Evolutionary conservation across 2,113 vertebrate species (phyloP).

Genomic region (Recurvirostra avosetta): DNA sequence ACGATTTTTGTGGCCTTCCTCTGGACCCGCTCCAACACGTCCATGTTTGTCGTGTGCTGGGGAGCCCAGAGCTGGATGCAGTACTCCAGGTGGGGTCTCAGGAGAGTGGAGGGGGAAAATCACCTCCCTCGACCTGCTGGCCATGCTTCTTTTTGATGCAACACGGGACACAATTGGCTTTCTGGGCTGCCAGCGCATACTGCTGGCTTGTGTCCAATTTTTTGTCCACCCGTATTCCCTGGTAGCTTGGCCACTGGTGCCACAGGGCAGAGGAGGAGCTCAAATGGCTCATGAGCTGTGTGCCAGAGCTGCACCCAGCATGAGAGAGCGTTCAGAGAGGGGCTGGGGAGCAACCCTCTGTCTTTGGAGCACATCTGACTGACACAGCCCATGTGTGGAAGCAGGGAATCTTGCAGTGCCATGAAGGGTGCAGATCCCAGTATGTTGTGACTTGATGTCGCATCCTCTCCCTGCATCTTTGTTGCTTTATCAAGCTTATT

Average conservation of each 20-base stretch:
- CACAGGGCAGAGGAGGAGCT: background rate
- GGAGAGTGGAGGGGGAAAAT: background rate
- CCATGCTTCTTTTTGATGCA: fast-evolving
- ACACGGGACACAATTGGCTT: background rate
- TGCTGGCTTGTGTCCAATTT: fast-evolving
- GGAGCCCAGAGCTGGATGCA: fast-evolving
- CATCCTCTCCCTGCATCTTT: background rate
- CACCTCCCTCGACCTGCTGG: background rate
- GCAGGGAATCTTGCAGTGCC: fast-evolving
- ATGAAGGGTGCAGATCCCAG: background rate
- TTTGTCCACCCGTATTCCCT: background rate
- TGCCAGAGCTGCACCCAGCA: background rate
- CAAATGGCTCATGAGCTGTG: fast-evolving
- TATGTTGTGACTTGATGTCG: fast-evolving
- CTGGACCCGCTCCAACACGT: background rate
- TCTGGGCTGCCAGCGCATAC: background rate
- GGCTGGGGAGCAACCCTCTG: fast-evolving
- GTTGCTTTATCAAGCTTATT: background rate
- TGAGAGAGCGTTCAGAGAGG: background rate
- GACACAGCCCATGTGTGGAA: fast-evolving
- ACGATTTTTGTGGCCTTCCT: background rate
- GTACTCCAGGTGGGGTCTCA: background rate
- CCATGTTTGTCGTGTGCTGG: fast-evolving
- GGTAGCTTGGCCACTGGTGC: background rate
- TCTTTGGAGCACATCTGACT: background rate